These are phyloP conservation scores for Callionymus lyra DNA, from an alignment of 2,113 vertebrate species.

Conservation along the genomic window DNA sequence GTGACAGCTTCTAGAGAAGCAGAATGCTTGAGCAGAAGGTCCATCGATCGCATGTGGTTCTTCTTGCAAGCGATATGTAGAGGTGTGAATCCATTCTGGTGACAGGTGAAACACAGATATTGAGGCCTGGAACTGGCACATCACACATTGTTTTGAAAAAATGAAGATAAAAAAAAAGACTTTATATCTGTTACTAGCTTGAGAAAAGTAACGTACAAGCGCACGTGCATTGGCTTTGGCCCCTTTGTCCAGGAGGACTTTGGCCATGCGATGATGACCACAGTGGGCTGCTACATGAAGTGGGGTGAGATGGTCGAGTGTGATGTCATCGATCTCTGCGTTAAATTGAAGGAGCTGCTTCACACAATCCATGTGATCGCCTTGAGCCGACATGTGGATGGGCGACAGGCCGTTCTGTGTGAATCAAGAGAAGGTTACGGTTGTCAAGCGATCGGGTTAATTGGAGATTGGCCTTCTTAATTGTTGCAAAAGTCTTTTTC, in stretches of 20 bases:
- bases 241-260: conserved; percentile 90
- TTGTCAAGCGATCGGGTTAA: not conserved
- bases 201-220: conserved; percentile 67
- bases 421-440: not conserved
- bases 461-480: not conserved
- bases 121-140: no score
- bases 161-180: not conserved
- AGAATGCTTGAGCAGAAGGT: conserved; percentile 88
- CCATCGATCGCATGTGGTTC: conserved; percentile 94
- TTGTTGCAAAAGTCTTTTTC: no score
- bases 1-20: conserved; percentile 93
- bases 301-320: conserved; percentile 89
- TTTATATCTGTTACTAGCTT: not conserved
- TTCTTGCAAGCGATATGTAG: conserved; percentile 98
- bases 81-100: conserved; percentile 93
- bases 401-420: conserved; percentile 88
- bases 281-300: conserved; percentile 96
- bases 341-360: conserved; percentile 88
- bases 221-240: conserved; percentile 92
- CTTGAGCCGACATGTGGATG: conserved; percentile 97
- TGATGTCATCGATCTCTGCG: conserved; percentile 92
- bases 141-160: no score
- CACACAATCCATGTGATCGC: conserved; percentile 93
- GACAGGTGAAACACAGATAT: not conserved
- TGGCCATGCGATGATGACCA: conserved; percentile 90